phyloP scores from a whole-genome alignment of 2,888 invertebrate species.

The Macaria liturata region DNA sequence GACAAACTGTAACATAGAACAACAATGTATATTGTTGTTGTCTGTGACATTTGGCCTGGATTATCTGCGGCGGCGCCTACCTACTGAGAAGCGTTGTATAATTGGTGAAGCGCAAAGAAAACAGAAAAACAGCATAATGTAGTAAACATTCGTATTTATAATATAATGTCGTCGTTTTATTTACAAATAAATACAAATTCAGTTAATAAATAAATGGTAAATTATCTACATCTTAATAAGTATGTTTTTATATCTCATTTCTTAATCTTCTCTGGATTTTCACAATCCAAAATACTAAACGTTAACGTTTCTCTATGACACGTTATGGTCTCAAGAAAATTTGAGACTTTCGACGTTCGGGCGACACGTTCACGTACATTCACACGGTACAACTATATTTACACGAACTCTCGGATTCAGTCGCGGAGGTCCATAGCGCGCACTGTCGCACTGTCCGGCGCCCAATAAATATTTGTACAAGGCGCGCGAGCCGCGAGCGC shows the following conservation, averaged over 20 bases:
- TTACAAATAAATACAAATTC: slow-evolving; percentile 84
- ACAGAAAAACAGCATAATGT: slow-evolving; percentile 77
- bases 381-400: slow-evolving; percentile 83
- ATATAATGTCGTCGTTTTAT: slow-evolving; percentile 82
- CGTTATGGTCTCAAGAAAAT: slow-evolving; percentile 82
- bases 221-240: slow-evolving; percentile 83
- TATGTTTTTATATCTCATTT: slow-evolving; percentile 82
- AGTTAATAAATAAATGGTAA: slow-evolving; percentile 84
- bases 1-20: too few species aligned
- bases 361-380: slow-evolving; percentile 84
- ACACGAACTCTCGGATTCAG: slow-evolving; percentile 77
- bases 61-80: not conserved
- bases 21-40: slow-evolving; percentile 10
- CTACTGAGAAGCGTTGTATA: too few species aligned
- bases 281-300: slow-evolving; percentile 81
- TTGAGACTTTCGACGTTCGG: slow-evolving; percentile 81
- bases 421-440: slow-evolving; percentile 66
- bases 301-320: slow-evolving; percentile 75
- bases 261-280: slow-evolving; percentile 80
- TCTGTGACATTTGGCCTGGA: slow-evolving; percentile 12
- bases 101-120: slow-evolving; percentile 27
- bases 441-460: slow-evolving; percentile 66
- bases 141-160: slow-evolving; percentile 84
- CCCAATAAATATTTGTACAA: slow-evolving; percentile 85
- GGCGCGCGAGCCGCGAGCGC: slow-evolving; percentile 67